phyloP scores from a whole-genome alignment of 1,140 invertebrate species.

The Berghia stephanieae region DNA sequence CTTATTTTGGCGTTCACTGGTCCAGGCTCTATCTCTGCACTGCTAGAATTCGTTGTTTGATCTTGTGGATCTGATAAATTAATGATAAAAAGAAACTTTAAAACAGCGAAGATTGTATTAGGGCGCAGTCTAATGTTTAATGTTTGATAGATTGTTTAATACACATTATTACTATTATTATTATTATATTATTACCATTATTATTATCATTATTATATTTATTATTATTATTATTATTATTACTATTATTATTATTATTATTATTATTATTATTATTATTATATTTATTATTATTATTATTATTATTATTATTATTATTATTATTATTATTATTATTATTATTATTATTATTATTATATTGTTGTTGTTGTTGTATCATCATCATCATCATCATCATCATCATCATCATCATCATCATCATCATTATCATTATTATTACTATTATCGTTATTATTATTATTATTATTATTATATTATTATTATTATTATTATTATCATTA shows the following conservation, averaged over 20 bases:
- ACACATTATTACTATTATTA: no score
- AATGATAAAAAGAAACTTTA: no score
- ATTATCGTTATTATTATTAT: no score
- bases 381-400: neutral
- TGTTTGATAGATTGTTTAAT: no score
- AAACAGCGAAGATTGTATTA: no score
- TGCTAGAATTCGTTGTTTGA: no score
- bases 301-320: neutral
- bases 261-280: constrained; percentile 4
- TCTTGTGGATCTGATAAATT: no score
- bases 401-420: neutral
- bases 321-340: neutral
- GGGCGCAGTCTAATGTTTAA: no score
- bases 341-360: neutral
- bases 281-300: neutral
- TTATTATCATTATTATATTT: neutral
- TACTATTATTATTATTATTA: neutral
- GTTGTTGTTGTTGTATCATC: neutral
- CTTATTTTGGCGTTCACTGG: no score
- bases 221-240: neutral
- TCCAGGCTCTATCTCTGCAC: no score
- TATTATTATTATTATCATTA: neutral
- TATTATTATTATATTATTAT: no score
- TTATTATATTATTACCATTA: neutral
- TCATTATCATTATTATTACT: no score